These are phyloP conservation scores for Hecatera dysodea DNA, from an alignment of 2,888 invertebrate species.

Conservation along the genomic window DNA sequence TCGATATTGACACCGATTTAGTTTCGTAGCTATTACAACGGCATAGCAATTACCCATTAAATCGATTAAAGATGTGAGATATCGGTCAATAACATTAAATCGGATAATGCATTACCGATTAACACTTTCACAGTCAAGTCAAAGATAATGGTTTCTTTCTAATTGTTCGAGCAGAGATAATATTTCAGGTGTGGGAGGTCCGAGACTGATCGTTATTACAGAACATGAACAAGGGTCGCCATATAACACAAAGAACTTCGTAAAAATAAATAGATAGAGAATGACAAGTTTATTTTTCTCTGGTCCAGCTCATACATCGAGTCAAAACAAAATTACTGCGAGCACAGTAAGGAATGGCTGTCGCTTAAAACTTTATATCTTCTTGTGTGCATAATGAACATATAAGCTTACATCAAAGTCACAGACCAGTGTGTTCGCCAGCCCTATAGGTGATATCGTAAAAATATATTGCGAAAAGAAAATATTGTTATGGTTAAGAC, in stretches of 20 bases:
- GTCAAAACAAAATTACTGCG: slow-evolving; percentile 72
- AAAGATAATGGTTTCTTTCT: slow-evolving; percentile 66
- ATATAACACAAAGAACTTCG: slow-evolving; percentile 44
- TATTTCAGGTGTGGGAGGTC: slow-evolving; percentile 64
- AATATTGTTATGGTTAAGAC: slow-evolving; percentile 81
- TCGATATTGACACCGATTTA: slow-evolving; percentile 76
- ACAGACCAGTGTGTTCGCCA: slow-evolving; percentile 75
- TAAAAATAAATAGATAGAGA: slow-evolving; percentile 66
- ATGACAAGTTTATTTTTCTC: slow-evolving; percentile 73
- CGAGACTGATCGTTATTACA: slow-evolving; percentile 45
- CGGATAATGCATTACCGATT: slow-evolving; percentile 78
- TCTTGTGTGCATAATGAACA: slow-evolving; percentile 81
- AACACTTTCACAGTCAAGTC: slow-evolving; percentile 72
- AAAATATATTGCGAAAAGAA: slow-evolving; percentile 81
- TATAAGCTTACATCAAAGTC: slow-evolving; percentile 77
- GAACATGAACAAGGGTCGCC: slow-evolving; percentile 54
- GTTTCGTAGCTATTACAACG: slow-evolving; percentile 75
- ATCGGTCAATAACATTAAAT: slow-evolving; percentile 79
- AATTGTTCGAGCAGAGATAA: slow-evolving; percentile 62
- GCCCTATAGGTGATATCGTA: slow-evolving; percentile 78
- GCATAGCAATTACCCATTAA: slow-evolving; percentile 79
- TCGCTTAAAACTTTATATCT: slow-evolving; percentile 82
- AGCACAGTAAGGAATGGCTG: slow-evolving; percentile 73
- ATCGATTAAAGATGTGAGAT: slow-evolving; percentile 78
- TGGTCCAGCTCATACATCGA: slow-evolving; percentile 71